Evolutionary conservation across 2,888 invertebrate genomes (phyloP).

Genomic region (Bruchidius siliquastri): DNA sequence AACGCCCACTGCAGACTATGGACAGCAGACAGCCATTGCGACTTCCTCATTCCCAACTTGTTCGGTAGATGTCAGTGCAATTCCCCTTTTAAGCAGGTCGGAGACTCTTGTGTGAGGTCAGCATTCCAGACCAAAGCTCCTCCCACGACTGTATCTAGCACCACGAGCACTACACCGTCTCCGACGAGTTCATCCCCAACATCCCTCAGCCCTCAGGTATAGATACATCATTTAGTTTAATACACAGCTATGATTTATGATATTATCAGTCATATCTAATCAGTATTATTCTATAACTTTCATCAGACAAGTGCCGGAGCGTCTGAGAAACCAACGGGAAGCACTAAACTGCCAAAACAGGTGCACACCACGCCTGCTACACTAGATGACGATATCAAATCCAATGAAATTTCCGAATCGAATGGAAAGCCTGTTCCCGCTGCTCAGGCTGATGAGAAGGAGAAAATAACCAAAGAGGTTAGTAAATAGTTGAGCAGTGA

Average conservation of each 20-base stretch:
- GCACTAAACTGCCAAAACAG: conserved; percentile 4
- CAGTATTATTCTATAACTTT: too few species aligned
- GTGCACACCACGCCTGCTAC: not conserved
- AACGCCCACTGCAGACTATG: conserved; percentile 83
- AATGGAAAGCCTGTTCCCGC: conserved; percentile 3
- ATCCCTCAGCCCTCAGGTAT: not conserved
- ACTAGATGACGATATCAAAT: conserved; percentile 17
- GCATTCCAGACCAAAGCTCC: conserved; percentile 41
- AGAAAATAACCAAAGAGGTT: conserved; percentile 10
- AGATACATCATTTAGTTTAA: too few species aligned
- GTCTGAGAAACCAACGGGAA: conserved; percentile 10
- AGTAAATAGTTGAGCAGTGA: too few species aligned
- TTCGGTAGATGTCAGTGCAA: conserved; percentile 86
- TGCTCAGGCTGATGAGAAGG: conserved; percentile 6
- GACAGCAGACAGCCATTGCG: conserved; percentile 80
- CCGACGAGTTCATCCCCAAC: conserved; percentile 20
- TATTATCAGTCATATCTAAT: too few species aligned
- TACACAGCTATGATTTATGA: too few species aligned
- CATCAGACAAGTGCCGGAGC: not conserved
- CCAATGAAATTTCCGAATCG: conserved; percentile 16
- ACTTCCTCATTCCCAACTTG: conserved; percentile 82
- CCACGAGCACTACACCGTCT: conserved; percentile 34
- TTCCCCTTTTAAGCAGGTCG: conserved; percentile 59
- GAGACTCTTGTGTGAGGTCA: conserved; percentile 59
- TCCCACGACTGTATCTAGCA: conserved; percentile 36